Base-by-base conservation (phyloP, 2,797 vertebrate genomes). In the Eulemur albifrons region DNA sequence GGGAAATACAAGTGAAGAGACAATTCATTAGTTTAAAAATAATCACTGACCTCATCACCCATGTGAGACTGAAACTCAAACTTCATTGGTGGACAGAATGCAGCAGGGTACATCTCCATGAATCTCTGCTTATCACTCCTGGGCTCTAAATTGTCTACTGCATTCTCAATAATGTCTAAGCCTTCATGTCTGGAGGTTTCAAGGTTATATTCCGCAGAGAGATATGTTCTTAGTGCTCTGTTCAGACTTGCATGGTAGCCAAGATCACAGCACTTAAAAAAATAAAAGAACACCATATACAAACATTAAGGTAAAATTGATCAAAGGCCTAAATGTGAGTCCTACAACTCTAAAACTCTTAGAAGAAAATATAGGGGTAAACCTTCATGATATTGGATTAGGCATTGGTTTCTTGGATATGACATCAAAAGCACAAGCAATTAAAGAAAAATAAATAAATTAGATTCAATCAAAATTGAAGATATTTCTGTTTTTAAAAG, bases 31-130 rank as follows among this genome's bases (percentile, higher is more conserved):
- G 50, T 70, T 88, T 82, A 50, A 96, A 94, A 93, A 92, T 65
- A 91, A 75, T 90, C 94, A 97, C 97, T 98, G 85, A 99, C 99
- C 99, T 99, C 99, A 93, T 99, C 99, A 75, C 99, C 99, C 99
- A 99, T 99, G 97, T 99, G 99, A 97, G 99, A 98, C 96, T 99
- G 99, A 98, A 99, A 99, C 97, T 99, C 99, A 98, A 99, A 99
- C 96, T 99, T 99, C 94, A 99, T 77, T 1, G 99, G 99, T 38
- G 99, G 99, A 94, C 99, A 99, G 98, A 99, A 99, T 0, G 99
- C 99, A 0, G 99, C 99, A 11, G 99, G 99, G 98, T 99, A 99
- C 99, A 99, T 99, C 98, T 99, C 99, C 99, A 99, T 99, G 97
- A 99, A 99, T 96, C 99, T 99, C 98, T 99, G 99, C 32, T 99